phyloP scores from a whole-genome alignment of 2,888 invertebrate species.

The Beris morrisii region DNA sequence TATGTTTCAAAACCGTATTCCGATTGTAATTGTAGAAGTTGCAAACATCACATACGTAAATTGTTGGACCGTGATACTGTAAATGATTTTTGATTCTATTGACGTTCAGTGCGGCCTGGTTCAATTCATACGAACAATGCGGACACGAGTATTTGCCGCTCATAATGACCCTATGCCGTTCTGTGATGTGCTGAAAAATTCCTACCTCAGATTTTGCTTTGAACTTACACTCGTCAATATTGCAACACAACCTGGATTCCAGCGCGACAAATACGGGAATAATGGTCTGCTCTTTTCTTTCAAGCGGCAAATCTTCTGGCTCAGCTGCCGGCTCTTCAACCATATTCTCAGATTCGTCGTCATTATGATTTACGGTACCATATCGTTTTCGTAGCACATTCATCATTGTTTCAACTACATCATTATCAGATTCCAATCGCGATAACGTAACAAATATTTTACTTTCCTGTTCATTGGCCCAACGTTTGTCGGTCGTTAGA shows the following conservation, averaged over 20 bases:
- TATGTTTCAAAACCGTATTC: slow-evolving; percentile 10
- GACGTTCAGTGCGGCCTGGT: not conserved
- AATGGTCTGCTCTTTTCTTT: slow-evolving; percentile 10
- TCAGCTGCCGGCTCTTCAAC: not conserved
- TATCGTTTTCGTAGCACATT: not conserved
- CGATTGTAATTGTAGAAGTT: slow-evolving; percentile 25
- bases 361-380: not conserved
- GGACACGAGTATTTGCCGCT: slow-evolving; percentile 20
- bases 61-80: slow-evolving; percentile 18
- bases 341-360: not conserved
- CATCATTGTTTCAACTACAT: not conserved
- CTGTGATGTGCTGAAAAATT: slow-evolving; percentile 2
- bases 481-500: slow-evolving; percentile 11
- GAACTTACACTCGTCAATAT: slow-evolving; percentile 18
- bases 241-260: slow-evolving; percentile 5
- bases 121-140: slow-evolving; percentile 18
- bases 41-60: slow-evolving; percentile 17
- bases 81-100: slow-evolving; percentile 21
- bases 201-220: slow-evolving; percentile 12
- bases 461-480: slow-evolving; percentile 6
- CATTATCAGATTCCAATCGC: not conserved
- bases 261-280: slow-evolving; percentile 21
- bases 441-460: slow-evolving; percentile 16
- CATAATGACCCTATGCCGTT: slow-evolving; percentile 8
- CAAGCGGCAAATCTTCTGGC: slow-evolving; percentile 4